Conservation (phyloP, 2,888 invertebrate genomes). For the Colostygia pectinataria region DNA sequence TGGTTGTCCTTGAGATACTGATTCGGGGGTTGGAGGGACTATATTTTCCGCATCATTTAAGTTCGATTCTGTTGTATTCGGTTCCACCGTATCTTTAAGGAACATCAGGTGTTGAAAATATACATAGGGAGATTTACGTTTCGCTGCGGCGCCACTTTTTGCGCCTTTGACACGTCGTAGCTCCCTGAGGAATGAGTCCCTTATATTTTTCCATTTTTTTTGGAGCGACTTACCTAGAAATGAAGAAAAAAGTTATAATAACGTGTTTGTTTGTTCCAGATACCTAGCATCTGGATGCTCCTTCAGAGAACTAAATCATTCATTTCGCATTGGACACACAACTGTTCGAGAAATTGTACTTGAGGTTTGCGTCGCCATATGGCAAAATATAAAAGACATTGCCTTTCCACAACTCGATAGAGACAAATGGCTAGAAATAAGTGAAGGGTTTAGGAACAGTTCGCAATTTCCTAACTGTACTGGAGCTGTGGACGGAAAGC, state of each 20-base stretch:
- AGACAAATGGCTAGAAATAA: constrained; percentile 39
- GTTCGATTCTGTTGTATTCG: constrained; percentile 14
- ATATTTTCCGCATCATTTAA: constrained; percentile 22
- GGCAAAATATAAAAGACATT: constrained; percentile 27
- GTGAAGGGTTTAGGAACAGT: constrained; percentile 32
- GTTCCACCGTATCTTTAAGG: background rate
- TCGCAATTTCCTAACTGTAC: background rate
- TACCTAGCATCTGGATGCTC: constrained; percentile 43
- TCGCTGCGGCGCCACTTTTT: constrained; percentile 42
- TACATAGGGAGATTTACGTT: constrained; percentile 28
- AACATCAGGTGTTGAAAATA: constrained; percentile 30
- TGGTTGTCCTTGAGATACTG: constrained; percentile 25
- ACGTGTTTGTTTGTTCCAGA: constrained; percentile 36
- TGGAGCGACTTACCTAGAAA: constrained; percentile 43
- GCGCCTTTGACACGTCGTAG: too few relatives aligned
- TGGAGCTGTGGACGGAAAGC: background rate
- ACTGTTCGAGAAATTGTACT: constrained; percentile 39
- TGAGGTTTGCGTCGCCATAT: constrained; percentile 40
- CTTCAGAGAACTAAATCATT: constrained; percentile 36
- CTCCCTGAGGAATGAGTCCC: constrained; percentile 1
- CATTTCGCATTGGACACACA: constrained; percentile 38
- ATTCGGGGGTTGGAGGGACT: constrained; percentile 25
- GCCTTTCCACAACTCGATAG: constrained; percentile 36
- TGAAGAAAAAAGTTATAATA: constrained; percentile 9
- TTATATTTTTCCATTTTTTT: constrained; percentile 44